Evolutionary conservation across 1,140 invertebrate genomes (phyloP), one percentile per base, ranked within the genome.

Genomic region (Mercenaria mercenaria): DNA sequence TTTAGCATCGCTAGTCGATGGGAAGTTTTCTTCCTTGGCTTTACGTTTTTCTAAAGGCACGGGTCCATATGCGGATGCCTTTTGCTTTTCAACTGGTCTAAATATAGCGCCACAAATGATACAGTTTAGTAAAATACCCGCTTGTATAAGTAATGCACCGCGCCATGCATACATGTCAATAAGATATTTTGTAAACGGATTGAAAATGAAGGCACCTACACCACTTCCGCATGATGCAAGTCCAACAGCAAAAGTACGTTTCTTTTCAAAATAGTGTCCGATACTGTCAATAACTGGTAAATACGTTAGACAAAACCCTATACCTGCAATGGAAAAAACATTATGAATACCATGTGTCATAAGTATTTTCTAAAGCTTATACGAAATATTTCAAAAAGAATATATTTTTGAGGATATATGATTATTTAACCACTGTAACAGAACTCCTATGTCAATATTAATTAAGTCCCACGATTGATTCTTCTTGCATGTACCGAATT

Each of bases 221-320:
- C 95, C 95, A 43, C 93, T 93, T 1, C 95, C 95, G 84, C 94
- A 94, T 20, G 95, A 93, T 13, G 98, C 98, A 69, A 99, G 97
- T 18, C 98, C 98, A 0, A 98, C 99, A 0, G 98, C 98, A 67
- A 99, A 96, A 1, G 98, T 98, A 72, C 98, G 96, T 97, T 97
- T 98, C 96, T 97, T 98, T 96, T 99, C 98, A 96, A 99, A 99
- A 96, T 99, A 99, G 96, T 98, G 98, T 6, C 98, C 98, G 0
- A 98, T 98, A 20, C 98, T 98, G 92, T 99, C 97, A 56, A 99
- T 98, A 26, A 98, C 98, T 10, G 98, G 98, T 52, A 99, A 98
- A 96, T 99, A 99, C 91, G 99, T 97, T 93, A 99, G 97, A 13
- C 98, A 98, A 92, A 98, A 97, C 3, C 98, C 98, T 89, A 99